phyloP scores from a whole-genome alignment of 2,888 invertebrate genomes.

The Cistogaster globosa region DNA sequence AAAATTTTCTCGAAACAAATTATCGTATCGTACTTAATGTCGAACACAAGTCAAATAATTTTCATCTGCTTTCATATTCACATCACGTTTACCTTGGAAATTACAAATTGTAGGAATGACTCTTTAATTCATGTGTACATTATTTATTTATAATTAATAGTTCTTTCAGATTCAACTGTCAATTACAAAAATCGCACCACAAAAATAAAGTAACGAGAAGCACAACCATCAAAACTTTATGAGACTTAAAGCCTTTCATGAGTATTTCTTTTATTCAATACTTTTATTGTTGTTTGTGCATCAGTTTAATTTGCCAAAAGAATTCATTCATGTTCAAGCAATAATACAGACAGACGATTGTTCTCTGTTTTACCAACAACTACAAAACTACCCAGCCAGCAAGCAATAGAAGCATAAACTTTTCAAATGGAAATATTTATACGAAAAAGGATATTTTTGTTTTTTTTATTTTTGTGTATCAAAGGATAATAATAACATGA shows the following conservation, averaged over 20 bases:
- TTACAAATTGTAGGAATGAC: conserved; percentile 14
- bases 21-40: no score
- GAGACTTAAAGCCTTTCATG: conserved; percentile 4
- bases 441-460: conserved; percentile 38
- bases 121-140: conserved; percentile 30
- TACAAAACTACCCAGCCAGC: not conserved
- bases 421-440: conserved; percentile 49
- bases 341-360: conserved; percentile 17
- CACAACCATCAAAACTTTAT: not conserved
- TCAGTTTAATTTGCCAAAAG: conserved; percentile 36
- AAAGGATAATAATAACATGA: conserved; percentile 46
- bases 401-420: not conserved
- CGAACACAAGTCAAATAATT: no score
- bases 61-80: not conserved
- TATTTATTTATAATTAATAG: conserved; percentile 65
- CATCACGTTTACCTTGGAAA: conserved; percentile 51
- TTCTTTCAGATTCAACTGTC: conserved; percentile 47
- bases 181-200: conserved; percentile 43
- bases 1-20: no score
- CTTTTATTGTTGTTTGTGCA: not conserved
- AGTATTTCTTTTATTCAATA: conserved; percentile 30
- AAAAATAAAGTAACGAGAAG: not conserved
- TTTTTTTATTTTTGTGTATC: not conserved
- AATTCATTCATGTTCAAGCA: conserved; percentile 45
- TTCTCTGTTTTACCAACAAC: conserved; percentile 15